Evolutionary conservation across 64 coral and sea anemone species (phyloP).

Genomic region (Montipora efflorescens): DNA sequence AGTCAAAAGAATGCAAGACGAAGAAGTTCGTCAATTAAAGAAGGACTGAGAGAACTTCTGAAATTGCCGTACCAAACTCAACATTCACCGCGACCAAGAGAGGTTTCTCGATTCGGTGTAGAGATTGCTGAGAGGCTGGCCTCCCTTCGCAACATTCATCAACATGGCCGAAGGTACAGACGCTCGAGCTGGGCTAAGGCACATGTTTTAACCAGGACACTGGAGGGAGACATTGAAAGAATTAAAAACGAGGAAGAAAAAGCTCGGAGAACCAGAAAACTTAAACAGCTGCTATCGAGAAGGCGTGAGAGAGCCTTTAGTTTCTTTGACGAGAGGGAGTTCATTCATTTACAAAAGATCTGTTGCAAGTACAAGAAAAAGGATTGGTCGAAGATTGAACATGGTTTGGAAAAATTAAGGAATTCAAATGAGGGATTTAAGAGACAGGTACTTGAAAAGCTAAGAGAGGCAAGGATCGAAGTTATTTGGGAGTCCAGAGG

Average conservation of each 20-base stretch:
- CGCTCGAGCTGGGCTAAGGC: constrained; percentile 84
- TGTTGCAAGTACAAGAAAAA: constrained; percentile 44
- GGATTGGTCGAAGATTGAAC: constrained; percentile 50
- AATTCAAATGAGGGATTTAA: constrained; percentile 32
- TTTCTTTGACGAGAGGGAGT: constrained; percentile 27
- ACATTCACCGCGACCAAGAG: constrained; percentile 46
- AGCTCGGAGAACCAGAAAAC: background rate
- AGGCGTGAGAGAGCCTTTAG: background rate
- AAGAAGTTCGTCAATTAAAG: background rate
- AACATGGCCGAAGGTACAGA: constrained; percentile 27
- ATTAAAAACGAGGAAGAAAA: constrained; percentile 48
- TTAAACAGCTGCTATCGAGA: background rate
- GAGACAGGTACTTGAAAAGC: background rate
- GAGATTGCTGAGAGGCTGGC: constrained; percentile 68
- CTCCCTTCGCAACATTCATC: constrained; percentile 38
- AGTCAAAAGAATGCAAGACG: background rate
- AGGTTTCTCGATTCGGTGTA: constrained; percentile 65
- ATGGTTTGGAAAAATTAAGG: constrained; percentile 28
- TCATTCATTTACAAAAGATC: constrained; percentile 29
- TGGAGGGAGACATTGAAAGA: constrained; percentile 82
- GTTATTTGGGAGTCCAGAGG: background rate
- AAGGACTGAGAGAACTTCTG: constrained; percentile 51
- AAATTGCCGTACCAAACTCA: constrained; percentile 31
- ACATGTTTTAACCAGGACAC: constrained; percentile 48
- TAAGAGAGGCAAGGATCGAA: background rate